Base-by-base conservation (phyloP, 2,113 vertebrate species). In the Eira barbara region DNA sequence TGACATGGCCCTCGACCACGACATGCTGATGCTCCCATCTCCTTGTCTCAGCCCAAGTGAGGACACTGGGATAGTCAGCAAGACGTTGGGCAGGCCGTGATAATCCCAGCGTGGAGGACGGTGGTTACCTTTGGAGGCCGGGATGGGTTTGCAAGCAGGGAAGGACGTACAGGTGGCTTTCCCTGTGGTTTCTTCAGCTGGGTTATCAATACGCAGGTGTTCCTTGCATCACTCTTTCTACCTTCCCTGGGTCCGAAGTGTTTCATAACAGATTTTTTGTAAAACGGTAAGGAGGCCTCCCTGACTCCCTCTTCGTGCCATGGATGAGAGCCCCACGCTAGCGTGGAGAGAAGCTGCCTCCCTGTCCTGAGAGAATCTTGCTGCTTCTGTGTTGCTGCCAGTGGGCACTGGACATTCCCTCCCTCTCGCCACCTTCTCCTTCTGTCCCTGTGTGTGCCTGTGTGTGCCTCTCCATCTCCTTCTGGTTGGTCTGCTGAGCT, bases 281-380 rank as follows among this genome's bases (percentile, higher is more conserved):
- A 27, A 31, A 92, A n/a, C 1, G 59, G 17, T 39, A 15, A 1
- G 4, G 7, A 78, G 67, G 27, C 93, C 82, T 65, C 31, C 3
- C 39, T 36, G 1, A n/a, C 18, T 15, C 59, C 57, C n/a, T 3
- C 0, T 31, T 61, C 7, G 55, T 34, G 34, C 45, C 63, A 1
- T 21, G 3, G 29, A 20, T 36, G 81, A n/a, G 55, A 29, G 2
- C n/a, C 74, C 81, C 45, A 21, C 61, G 55, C 39, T 4, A 2
- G 25, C 9, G 10, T 34, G 76, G 76, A 29, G 65, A 45, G 76
- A 36, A 42, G 13, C 52, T 17, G 21, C 45, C 83, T 81, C 20
- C 7, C 27, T 31, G 49, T 76, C 45, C 65, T 31, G 34, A 7
- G 86, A 59, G 36, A 15, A 4, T 34, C 52, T 21, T 31, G 49